phyloP scores from a whole-genome alignment of 1,140 invertebrate genomes.

The Plectrocnemia conspersa region DNA sequence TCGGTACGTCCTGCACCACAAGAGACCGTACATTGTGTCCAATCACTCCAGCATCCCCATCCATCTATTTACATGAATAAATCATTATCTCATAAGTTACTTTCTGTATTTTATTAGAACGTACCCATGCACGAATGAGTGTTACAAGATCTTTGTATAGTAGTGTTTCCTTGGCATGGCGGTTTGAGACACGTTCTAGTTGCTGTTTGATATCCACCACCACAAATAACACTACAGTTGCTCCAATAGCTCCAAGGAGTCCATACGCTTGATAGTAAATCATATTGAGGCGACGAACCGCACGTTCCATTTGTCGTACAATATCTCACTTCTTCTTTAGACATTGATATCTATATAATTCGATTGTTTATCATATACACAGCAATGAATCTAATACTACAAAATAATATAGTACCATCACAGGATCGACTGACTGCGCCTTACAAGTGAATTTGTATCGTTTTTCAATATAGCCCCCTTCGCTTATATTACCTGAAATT shows the following conservation, averaged over 20 bases:
- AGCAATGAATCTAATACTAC: neutral
- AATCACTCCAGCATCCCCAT: conserved; percentile 85
- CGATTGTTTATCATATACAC: neutral
- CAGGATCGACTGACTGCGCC: conserved; percentile 14
- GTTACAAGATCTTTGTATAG: conserved; percentile 67
- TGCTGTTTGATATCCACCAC: conserved; percentile 68
- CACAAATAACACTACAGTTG: conserved; percentile 70
- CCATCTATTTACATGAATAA: too few species aligned
- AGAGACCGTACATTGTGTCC: conserved; percentile 74
- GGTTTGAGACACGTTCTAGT: conserved; percentile 55
- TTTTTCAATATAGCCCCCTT: conserved; percentile 16
- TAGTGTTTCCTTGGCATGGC: conserved; percentile 57
- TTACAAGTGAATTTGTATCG: conserved; percentile 20
- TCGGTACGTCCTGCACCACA: conserved; percentile 65
- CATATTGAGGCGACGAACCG: conserved; percentile 36
- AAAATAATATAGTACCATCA: conserved; percentile 9
- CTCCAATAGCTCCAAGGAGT: conserved; percentile 73
- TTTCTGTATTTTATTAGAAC: neutral
- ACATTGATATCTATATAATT: conserved; percentile 55
- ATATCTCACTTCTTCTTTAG: conserved; percentile 73
- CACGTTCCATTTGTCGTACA: conserved; percentile 63
- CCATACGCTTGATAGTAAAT: conserved; percentile 54
- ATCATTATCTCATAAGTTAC: too few species aligned
- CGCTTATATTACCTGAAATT: conserved; percentile 14
- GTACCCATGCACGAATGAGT: conserved; percentile 54